phyloP scores from a whole-genome alignment of 2,888 invertebrate species.

The Drosophila greeni region DNA sequence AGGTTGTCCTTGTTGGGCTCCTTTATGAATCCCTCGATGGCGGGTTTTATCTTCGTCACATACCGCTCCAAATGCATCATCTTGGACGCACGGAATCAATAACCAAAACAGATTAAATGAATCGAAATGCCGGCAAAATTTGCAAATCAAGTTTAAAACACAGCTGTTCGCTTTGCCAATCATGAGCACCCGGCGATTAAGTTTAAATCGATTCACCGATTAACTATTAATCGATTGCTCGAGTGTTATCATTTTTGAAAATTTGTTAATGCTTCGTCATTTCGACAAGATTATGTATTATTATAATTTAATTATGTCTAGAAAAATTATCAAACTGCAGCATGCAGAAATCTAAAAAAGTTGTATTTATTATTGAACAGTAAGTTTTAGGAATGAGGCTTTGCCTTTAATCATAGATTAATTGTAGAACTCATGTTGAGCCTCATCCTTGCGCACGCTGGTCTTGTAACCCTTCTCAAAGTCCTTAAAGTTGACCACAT shows the following conservation, averaged over 20 bases:
- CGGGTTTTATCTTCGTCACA: conserved; percentile 73
- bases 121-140: conserved; percentile 20
- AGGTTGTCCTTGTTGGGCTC: conserved; percentile 66
- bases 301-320: background rate
- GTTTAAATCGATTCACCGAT: background rate
- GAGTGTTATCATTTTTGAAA: background rate
- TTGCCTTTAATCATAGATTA: conserved; percentile 79
- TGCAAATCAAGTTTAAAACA: conserved; percentile 26
- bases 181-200: too few relatives aligned
- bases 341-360: background rate
- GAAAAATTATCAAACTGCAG: background rate
- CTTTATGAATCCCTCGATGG: conserved; percentile 72
- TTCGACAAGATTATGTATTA: background rate
- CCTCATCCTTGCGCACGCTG: conserved; percentile 96
- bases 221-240: background rate
- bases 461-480: conserved; percentile 99
- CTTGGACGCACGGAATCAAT: conserved; percentile 14
- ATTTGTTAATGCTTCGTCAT: background rate
- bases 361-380: background rate
- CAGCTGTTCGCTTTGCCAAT: too few relatives aligned
- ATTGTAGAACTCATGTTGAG: conserved; percentile 99
- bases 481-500: conserved; percentile 98
- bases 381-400: background rate
- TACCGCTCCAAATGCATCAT: conserved; percentile 73
- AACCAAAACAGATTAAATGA: conserved; percentile 4